Evolutionary conservation across 23 tunicate genomes (phyloP), one percentile per base, ranked within the genome.

Genomic region (Oikopleura dioica): DNA sequence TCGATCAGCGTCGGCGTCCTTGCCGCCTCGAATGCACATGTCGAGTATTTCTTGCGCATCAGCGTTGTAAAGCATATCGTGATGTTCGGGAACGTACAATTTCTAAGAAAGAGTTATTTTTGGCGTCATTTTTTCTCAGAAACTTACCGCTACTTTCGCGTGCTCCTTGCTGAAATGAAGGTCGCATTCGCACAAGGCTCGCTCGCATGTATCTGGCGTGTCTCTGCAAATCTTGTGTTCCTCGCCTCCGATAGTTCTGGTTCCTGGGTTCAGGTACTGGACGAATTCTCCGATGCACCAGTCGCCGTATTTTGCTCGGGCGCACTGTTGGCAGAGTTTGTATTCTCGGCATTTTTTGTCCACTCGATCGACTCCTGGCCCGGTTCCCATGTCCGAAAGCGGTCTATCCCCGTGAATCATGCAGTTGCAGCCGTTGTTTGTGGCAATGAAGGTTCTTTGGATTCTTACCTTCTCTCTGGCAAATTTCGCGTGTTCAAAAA

Each of bases 141-240:
- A n/a, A n/a, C n/a, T n/a, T n/a, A n/a, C n/a, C n/a, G n/a, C n/a
- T n/a, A n/a, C n/a, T n/a, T n/a, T n/a, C n/a, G n/a, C n/a, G n/a
- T n/a, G n/a, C n/a, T 63, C 72, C 26, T 63, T 23, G 16, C 33
- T 2, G 26, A 63, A 63, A 12, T 63, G 30, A 2, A 16, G 2
- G 72, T 63, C 72, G 33, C 72, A 63, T 63, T 63, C 72, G 33
- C 72, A 63, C 29, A 63, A 31, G 2, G 72, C 30, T 24, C 72
- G 29, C 26, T 63, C 33, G 33, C 72, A 63, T 23, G 72, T 63
- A 31, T 63, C 33, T 63, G 72, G 32, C 33, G 16, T 63, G 33
- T 63, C 72, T 28, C 4, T 63, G 33, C 72, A 63, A 16, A 23
- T 28, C 26, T 23, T 16, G 5, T 28, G 4, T 4, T 63, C 33